Conservation (phyloP, 2,113 vertebrate species). For the Chelonoidis abingdonii region DNA sequence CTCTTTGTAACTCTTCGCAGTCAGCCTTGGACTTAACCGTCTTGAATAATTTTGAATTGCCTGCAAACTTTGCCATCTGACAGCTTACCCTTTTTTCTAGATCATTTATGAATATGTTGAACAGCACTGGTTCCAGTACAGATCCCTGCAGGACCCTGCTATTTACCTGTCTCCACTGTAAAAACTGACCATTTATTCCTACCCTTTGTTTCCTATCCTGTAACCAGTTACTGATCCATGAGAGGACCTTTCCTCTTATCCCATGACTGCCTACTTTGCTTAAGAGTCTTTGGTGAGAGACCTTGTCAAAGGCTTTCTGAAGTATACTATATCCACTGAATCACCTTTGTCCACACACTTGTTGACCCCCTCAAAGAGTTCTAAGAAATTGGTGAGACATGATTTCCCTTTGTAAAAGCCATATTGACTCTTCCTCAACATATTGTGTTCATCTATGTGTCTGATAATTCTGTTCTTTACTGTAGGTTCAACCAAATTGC, state of each 20-base stretch:
- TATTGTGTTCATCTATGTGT: background rate
- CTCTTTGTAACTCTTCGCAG: background rate
- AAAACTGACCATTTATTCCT: background rate
- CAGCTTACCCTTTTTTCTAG: background rate
- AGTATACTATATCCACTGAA: background rate
- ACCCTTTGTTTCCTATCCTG: background rate
- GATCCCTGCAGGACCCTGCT: background rate
- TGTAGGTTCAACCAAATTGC: background rate
- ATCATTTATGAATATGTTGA: background rate
- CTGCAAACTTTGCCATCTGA: background rate
- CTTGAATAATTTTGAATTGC: background rate
- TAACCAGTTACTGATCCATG: background rate
- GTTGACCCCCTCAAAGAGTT: background rate
- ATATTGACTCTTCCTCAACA: background rate
- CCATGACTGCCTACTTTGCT: background rate
- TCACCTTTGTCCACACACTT: background rate
- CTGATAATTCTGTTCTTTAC: background rate
- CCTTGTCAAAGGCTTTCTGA: background rate
- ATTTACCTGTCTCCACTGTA: background rate
- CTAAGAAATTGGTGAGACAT: background rate
- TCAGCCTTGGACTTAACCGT: background rate
- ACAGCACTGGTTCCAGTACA: background rate
- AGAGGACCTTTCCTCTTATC: background rate
- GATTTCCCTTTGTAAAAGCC: background rate
- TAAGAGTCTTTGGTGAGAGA: background rate